Percentiles rank a stretch among this genome's conserved stretches.
Evolutionary conservation across 2,113 vertebrate species (phyloP).

Genomic region (Eupsittula cactorum): DNA sequence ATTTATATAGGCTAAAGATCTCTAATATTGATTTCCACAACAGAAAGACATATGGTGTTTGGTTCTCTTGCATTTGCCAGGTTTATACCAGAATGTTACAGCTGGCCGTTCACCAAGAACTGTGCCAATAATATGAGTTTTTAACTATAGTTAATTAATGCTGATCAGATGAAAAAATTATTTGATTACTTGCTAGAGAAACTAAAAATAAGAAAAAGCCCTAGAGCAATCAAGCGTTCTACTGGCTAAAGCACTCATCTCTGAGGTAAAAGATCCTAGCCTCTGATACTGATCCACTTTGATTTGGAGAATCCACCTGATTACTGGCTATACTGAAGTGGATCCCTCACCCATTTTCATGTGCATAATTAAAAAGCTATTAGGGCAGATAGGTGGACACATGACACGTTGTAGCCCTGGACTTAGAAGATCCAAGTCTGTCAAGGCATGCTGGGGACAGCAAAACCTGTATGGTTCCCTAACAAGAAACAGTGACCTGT

Average conservation of each 20-base stretch:
- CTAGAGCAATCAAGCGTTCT: background rate
- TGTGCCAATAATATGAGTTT: background rate
- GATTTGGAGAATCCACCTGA: background rate
- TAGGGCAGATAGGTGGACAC: background rate
- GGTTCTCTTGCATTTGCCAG: background rate
- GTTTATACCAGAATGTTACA: background rate
- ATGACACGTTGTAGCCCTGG: background rate
- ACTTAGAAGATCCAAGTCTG: background rate
- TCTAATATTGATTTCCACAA: constrained; percentile 17
- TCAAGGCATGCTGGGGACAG: background rate
- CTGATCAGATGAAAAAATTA: background rate
- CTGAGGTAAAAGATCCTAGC: background rate
- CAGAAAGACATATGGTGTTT: background rate
- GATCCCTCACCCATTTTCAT: background rate
- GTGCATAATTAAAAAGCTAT: background rate
- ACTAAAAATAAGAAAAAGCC: background rate
- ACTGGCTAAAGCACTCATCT: background rate
- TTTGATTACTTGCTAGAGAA: background rate
- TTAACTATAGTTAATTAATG: background rate
- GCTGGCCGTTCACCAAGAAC: background rate
- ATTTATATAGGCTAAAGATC: constrained; percentile 1
- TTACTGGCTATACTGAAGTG: background rate
- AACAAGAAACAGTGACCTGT: background rate
- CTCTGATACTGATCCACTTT: background rate
- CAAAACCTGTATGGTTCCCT: background rate